phyloP scores from a whole-genome alignment of 2,797 vertebrate species.

The Cyclopterus lumpus region DNA sequence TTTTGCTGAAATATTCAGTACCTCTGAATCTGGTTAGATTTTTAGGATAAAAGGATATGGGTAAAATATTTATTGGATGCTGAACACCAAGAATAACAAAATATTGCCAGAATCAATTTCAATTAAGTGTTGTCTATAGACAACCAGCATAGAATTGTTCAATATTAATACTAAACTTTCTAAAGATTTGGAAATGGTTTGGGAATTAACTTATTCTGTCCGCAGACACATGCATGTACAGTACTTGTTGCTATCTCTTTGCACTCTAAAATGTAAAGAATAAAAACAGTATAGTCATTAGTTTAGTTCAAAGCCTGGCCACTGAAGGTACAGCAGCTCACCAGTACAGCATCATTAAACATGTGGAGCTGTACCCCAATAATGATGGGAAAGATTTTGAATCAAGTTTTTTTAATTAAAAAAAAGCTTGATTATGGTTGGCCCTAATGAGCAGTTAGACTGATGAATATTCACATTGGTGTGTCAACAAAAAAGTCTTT shows the following conservation, averaged over 20 bases:
- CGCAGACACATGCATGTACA: not conserved
- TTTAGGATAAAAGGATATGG: not conserved
- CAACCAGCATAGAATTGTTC: not conserved
- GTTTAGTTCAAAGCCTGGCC: constrained; percentile 8
- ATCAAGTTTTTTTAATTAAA: constrained; percentile 25
- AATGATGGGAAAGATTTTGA: constrained; percentile 15
- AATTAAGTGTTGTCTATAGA: not conserved
- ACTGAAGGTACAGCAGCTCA: not conserved
- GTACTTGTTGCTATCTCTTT: not conserved
- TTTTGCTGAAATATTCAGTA: not conserved
- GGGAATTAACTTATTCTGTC: not conserved
- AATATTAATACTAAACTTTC: not conserved
- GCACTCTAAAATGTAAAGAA: not conserved
- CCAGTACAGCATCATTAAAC: constrained; percentile 21
- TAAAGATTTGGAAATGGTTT: not conserved
- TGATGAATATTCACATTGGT: constrained; percentile 36
- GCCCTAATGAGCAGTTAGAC: constrained; percentile 37
- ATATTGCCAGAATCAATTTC: not conserved
- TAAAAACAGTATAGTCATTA: not conserved
- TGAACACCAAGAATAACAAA: not conserved
- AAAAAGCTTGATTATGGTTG: too few relatives aligned
- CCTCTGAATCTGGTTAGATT: not conserved
- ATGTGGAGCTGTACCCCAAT: constrained; percentile 8
- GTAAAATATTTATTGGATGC: not conserved
- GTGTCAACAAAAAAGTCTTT: constrained; percentile 32